Evolutionary conservation across 2,888 invertebrate species (phyloP), one percentile per base, ranked within the genome.

Genomic region (Macrosoma leucophasiata): DNA sequence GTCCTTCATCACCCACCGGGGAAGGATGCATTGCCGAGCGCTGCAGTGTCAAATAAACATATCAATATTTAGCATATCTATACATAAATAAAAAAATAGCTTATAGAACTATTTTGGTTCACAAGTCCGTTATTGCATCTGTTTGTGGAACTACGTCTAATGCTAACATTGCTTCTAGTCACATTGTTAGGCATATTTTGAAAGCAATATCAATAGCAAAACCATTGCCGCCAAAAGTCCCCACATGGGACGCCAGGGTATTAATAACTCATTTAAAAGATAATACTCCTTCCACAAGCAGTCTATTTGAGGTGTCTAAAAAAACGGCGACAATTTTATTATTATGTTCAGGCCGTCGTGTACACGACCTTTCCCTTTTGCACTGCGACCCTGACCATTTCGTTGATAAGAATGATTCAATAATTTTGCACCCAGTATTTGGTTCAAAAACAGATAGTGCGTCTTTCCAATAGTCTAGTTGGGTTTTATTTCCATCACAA

Each of bases 381-480:
- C 36, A 37, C 25, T 24, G 25, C 14, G 32, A 42, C 17, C n/a
- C 23, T 6, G n/a, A 33, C 6, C 33, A 41, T 24, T 43, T 37
- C 10, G 19, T 37, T 6, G 43, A 44, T 32, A 31, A 36, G 2
- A 22, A 9, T 7, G 13, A 39, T 13, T 36, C 29, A 1, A 41
- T 51, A 11, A 41, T 26, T 1, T 33, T 51, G 18, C 38, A 39
- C 11, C 46, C 46, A 1, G 14, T 21, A 9, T 50, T 47, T 11
- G 47, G 46, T 5, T 50, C 44, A 1, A 47, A 50, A 31, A 47
- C 50, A 5, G 46, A 50, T 23, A 33, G 41, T 1, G 12, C 22
- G 2, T 28, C 23, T 3, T 29, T 25, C 18, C 36, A 31, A 15
- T 43, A 46, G 25, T 46, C 42, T 3, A 33, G 32, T 17, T 47